Evolutionary conservation across 2,888 invertebrate species (phyloP).

Genomic region (Euclidia mi): DNA sequence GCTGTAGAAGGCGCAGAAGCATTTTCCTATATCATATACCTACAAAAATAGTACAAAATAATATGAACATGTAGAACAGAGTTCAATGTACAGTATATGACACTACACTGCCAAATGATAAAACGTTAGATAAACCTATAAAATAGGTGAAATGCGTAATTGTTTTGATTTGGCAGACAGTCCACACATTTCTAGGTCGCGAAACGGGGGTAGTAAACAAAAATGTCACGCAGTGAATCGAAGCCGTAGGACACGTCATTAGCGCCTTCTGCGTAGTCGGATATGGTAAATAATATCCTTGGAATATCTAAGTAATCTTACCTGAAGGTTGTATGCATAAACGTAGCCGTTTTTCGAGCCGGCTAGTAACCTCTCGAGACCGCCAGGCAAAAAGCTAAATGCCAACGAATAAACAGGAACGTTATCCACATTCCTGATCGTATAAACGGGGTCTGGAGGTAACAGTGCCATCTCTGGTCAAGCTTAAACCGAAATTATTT

Average conservation of each 20-base stretch:
- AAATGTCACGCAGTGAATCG: constrained; percentile 63
- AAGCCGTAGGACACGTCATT: constrained; percentile 52
- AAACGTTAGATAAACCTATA: constrained; percentile 30
- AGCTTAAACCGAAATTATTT: constrained; percentile 85
- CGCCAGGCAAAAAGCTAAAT: constrained; percentile 91
- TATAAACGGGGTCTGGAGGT: constrained; percentile 94
- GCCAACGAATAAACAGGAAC: constrained; percentile 93
- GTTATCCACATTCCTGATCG: constrained; percentile 92
- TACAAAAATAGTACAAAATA: too few species aligned
- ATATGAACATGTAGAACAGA: too few species aligned
- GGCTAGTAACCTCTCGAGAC: constrained; percentile 92
- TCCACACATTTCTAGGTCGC: constrained; percentile 77
- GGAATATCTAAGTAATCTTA: constrained; percentile 79
- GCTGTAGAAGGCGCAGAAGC: too few species aligned
- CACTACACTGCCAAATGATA: constrained; percentile 12
- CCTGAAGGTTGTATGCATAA: constrained; percentile 95
- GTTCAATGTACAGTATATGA: too few species aligned
- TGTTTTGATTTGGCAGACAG: constrained; percentile 50
- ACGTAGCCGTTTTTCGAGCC: constrained; percentile 94
- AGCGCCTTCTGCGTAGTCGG: constrained; percentile 57
- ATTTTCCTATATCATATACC: too few species aligned
- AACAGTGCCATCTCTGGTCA: constrained; percentile 92
- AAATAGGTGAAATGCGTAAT: constrained; percentile 29
- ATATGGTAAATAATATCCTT: constrained; percentile 63
- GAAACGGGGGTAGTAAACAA: constrained; percentile 83